These are phyloP conservation scores for Scomber scombrus DNA, from an alignment of 2,113 vertebrate species.

Conservation along the genomic window DNA sequence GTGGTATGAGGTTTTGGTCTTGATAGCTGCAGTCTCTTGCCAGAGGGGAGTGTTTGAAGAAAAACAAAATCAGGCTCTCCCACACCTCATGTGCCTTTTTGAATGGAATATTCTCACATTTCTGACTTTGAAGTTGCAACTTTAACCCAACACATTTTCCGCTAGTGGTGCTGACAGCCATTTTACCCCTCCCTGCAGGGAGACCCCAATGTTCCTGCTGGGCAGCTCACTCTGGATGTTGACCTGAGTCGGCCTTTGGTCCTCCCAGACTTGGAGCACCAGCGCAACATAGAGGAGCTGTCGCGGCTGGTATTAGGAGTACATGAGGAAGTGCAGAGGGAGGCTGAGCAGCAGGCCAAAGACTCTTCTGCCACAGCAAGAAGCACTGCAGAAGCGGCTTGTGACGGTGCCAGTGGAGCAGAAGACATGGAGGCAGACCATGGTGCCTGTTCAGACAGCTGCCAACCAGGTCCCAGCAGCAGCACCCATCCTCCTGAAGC, in stretches of 20 bases:
- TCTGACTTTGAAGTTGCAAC: not conserved
- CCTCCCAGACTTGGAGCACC: constrained; percentile 90
- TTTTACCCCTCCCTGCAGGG: constrained; percentile 82
- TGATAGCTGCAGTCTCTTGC: too few relatives aligned
- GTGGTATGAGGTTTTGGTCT: too few relatives aligned
- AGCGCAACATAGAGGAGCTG: constrained; percentile 90
- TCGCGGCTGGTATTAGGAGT: constrained; percentile 90
- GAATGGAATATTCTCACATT: not conserved
- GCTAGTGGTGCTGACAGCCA: not conserved
- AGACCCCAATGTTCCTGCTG: constrained; percentile 97
- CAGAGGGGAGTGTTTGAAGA: too few relatives aligned
- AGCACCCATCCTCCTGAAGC: constrained; percentile 54
- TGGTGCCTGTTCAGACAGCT: constrained; percentile 52
- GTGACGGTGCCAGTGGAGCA: constrained; percentile 25
- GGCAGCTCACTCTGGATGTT: constrained; percentile 94
- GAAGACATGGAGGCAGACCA: constrained; percentile 44
- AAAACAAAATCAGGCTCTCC: too few relatives aligned
- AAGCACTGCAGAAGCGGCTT: constrained; percentile 41
- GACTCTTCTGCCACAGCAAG: not conserved
- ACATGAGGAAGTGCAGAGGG: constrained; percentile 88
- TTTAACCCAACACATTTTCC: not conserved
- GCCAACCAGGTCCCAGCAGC: constrained; percentile 48
- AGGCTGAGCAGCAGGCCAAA: constrained; percentile 57
- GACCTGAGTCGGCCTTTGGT: constrained; percentile 90
- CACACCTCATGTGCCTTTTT: not conserved